Conservation (phyloP, 2,113 vertebrate genomes). For the Solenodon paradoxus region DNA sequence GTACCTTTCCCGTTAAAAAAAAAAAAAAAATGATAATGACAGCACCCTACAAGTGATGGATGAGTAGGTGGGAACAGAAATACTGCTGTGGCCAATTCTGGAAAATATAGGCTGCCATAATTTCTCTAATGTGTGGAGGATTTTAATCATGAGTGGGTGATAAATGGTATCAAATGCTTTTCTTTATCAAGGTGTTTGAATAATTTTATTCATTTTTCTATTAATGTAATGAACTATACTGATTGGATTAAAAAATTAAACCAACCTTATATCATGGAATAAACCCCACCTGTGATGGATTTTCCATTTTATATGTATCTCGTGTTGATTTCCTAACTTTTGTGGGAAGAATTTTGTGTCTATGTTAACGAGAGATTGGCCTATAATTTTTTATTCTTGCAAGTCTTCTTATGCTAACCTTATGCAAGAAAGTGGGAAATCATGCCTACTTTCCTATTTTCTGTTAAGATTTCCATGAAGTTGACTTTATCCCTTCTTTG, state of each 20-base stretch:
- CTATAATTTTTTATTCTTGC: not conserved
- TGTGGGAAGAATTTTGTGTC: slow-evolving; percentile 18
- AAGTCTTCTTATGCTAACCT: not conserved
- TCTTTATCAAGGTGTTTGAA: not conserved
- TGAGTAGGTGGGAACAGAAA: not conserved
- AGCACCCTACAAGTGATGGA: not conserved
- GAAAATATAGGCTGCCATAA: not conserved
- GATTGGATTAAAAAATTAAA: slow-evolving; percentile 22
- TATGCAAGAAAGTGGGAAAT: not conserved
- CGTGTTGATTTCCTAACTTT: not conserved
- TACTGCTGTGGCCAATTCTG: not conserved
- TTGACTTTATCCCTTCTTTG: not conserved
- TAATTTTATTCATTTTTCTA: not conserved
- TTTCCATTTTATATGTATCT: not conserved
- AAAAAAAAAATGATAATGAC: too few species aligned
- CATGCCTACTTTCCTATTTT: not conserved
- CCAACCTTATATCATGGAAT: not conserved
- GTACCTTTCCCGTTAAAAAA: too few species aligned
- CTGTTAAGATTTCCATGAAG: not conserved
- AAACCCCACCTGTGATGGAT: not conserved
- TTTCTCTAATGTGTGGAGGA: not conserved
- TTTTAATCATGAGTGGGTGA: not conserved
- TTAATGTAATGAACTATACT: not conserved
- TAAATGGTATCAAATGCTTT: not conserved
- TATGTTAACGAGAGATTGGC: not conserved